These are phyloP conservation scores for Romanogobio albipinnatus DNA, from an alignment of 2,113 vertebrate species.

Conservation along the genomic window DNA sequence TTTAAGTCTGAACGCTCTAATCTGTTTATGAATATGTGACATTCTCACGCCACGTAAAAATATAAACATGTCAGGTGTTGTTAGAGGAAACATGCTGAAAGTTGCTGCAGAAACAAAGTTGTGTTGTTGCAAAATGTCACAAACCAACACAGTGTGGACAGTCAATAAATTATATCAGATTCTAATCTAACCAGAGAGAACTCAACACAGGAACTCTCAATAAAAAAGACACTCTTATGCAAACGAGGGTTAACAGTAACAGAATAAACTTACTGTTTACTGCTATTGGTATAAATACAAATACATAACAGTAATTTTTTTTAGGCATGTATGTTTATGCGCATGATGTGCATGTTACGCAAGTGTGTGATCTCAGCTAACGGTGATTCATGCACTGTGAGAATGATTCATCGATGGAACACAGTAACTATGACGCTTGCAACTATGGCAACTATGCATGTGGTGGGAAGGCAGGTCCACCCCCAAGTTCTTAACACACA, in stretches of 20 bases:
- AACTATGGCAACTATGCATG: conserved; percentile 54
- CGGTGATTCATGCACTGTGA: conserved; percentile 57
- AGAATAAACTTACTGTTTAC: neutral
- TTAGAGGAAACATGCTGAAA: too few species aligned
- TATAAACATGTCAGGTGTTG: too few species aligned
- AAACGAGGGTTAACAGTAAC: neutral
- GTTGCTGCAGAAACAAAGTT: too few species aligned
- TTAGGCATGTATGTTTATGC: neutral
- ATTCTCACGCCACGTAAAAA: too few species aligned
- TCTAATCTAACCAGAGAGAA: neutral
- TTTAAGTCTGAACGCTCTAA: too few species aligned
- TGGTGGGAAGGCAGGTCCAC: conserved; percentile 46
- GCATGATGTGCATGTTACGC: neutral
- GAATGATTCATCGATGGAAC: conserved; percentile 54
- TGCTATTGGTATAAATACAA: neutral
- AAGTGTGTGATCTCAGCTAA: conserved; percentile 38
- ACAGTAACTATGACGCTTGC: conserved; percentile 43
- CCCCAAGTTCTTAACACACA: conserved; percentile 19
- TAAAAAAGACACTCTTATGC: neutral
- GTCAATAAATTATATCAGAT: too few species aligned
- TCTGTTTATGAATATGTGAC: too few species aligned
- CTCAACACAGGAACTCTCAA: too few species aligned
- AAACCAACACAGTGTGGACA: too few species aligned
- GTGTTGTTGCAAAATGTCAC: too few species aligned
- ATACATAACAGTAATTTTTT: neutral